These are phyloP conservation scores for Knipowitschia caucasica DNA, from an alignment of 2,797 vertebrate species.

Conservation along the genomic window DNA sequence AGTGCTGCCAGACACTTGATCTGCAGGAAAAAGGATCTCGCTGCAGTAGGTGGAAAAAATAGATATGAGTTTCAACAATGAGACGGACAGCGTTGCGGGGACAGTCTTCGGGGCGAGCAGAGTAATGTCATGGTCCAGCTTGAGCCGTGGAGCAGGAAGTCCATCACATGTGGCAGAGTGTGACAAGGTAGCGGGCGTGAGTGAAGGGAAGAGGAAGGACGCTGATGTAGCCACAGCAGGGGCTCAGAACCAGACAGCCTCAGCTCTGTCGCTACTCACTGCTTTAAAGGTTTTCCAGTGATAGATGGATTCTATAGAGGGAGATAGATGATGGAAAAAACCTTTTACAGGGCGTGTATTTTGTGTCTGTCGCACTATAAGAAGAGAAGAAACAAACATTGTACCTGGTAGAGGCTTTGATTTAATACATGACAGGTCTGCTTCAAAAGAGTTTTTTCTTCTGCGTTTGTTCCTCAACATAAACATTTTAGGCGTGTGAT, in stretches of 20 bases:
- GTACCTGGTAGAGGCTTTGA: not conserved
- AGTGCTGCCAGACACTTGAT: slow-evolving; percentile 21
- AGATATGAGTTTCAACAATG: not conserved
- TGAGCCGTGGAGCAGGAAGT: slow-evolving; percentile 11
- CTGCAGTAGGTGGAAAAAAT: not conserved
- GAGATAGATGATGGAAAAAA: not conserved
- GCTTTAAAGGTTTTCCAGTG: not conserved
- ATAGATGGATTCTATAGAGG: not conserved
- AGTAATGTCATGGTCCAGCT: slow-evolving; percentile 10
- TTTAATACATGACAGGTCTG: not conserved
- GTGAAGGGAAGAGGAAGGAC: not conserved
- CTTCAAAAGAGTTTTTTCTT: not conserved
- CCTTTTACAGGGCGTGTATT: not conserved
- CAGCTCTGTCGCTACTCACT: not conserved
- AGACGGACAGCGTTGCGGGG: slow-evolving; percentile 15
- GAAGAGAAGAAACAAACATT: not conserved
- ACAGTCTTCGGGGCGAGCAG: slow-evolving; percentile 13
- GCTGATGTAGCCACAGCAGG: not conserved
- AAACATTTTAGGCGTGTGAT: not conserved
- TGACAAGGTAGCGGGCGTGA: not conserved
- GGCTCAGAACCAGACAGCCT: not conserved
- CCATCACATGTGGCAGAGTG: slow-evolving; percentile 15
- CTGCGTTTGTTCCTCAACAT: not conserved
- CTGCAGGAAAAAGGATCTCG: slow-evolving; percentile 24
- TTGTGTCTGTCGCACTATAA: not conserved